A percentile compares a stretch with the other conserved stretches of the same genome.
Conservation (phyloP, 2,113 vertebrate genomes). For the Crotalus viridis region DNA sequence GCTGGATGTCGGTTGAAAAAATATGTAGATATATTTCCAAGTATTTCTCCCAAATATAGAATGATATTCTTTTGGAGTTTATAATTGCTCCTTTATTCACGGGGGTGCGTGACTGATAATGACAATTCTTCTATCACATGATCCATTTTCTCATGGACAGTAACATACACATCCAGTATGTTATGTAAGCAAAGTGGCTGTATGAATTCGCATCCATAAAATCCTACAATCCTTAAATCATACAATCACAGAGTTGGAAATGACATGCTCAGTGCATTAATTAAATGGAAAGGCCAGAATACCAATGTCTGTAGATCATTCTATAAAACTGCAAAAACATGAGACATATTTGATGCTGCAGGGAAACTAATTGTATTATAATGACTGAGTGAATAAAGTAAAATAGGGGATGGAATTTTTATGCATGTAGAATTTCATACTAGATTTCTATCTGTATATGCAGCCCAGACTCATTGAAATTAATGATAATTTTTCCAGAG, state of each 20-base stretch:
- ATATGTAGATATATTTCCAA: background rate
- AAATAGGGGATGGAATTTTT: too few relatives aligned
- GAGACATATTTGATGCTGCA: background rate
- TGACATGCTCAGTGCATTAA: background rate
- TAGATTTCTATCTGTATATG: background rate
- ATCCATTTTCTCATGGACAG: background rate
- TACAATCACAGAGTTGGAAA: background rate
- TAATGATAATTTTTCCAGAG: background rate
- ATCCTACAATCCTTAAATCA: background rate
- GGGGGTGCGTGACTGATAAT: background rate
- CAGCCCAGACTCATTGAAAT: background rate
- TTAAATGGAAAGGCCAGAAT: background rate
- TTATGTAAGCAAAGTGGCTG: background rate
- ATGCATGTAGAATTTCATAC: background rate
- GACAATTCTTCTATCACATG: background rate
- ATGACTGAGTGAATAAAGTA: background rate
- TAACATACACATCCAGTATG: background rate
- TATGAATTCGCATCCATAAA: background rate
- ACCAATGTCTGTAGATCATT: background rate
- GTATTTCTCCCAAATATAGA: background rate
- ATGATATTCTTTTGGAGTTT: background rate
- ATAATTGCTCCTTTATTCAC: background rate
- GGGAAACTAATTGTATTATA: background rate
- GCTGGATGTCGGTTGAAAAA: background rate
- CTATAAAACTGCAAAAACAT: background rate